phyloP scores from a whole-genome alignment of 64 coral and sea anemone species.

The Astreopora myriophthalma region DNA sequence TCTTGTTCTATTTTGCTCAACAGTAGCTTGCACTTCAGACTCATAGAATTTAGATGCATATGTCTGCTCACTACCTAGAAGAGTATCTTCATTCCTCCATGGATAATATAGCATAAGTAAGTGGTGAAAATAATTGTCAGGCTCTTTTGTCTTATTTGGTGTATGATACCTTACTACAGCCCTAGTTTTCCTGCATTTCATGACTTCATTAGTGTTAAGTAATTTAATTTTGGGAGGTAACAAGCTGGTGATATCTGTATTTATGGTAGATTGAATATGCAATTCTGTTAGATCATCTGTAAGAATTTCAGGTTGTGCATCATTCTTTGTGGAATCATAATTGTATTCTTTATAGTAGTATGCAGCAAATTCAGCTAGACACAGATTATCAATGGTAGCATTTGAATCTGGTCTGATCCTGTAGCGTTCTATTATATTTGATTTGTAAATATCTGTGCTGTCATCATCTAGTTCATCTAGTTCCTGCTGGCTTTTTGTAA shows the following conservation, averaged over 20 bases:
- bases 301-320: slow-evolving; percentile 31
- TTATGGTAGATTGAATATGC: background rate
- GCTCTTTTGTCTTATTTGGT: slow-evolving; percentile 30
- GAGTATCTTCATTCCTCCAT: slow-evolving; percentile 14
- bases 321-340: background rate
- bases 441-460: slow-evolving; percentile 60
- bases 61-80: slow-evolving; percentile 34
- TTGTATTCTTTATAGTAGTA: background rate
- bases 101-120: slow-evolving; percentile 17
- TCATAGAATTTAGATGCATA: slow-evolving; percentile 53
- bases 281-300: slow-evolving; percentile 25
- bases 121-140: slow-evolving; percentile 19
- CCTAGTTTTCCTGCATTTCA: slow-evolving; percentile 29
- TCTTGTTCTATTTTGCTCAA: slow-evolving; percentile 6
- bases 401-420: slow-evolving; percentile 3
- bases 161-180: background rate
- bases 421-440: slow-evolving; percentile 23
- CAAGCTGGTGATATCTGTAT: background rate
- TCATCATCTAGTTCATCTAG: slow-evolving; percentile 35
- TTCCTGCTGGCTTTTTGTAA: no score
- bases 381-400: slow-evolving; percentile 1
- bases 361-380: slow-evolving; percentile 24
- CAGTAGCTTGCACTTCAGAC: slow-evolving; percentile 35
- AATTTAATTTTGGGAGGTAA: slow-evolving; percentile 25
- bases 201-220: slow-evolving; percentile 5